These are phyloP conservation scores for Dermochelys coriacea DNA, from an alignment of 2,797 vertebrate species.

Conservation along the genomic window DNA sequence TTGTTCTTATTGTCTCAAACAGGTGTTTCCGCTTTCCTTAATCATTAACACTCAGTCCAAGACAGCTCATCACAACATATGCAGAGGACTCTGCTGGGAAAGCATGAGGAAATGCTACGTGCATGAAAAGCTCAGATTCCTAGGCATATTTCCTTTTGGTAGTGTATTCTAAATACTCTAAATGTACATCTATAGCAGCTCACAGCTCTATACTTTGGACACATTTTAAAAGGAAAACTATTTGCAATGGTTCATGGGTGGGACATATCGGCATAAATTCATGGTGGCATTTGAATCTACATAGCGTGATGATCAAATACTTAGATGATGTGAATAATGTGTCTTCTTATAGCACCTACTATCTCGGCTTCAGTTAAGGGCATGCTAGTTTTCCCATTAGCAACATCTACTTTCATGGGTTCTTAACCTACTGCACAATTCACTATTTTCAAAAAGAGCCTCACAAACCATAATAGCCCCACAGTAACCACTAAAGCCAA, in stretches of 20 bases:
- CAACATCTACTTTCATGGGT: background rate
- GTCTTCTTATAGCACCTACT: background rate
- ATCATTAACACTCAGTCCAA: background rate
- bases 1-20: background rate
- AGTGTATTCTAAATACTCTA: background rate
- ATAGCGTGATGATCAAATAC: background rate
- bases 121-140: background rate
- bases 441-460: background rate
- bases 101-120: background rate
- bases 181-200: background rate
- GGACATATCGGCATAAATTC: background rate
- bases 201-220: background rate
- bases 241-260: background rate
- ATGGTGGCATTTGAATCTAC: background rate
- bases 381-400: background rate
- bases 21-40: background rate
- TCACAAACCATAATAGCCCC: conserved; percentile 23
- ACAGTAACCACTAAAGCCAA: conserved; percentile 6
- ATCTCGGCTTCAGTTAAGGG: background rate
- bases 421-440: conserved; percentile 37
- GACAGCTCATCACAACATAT: background rate
- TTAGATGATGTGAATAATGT: background rate
- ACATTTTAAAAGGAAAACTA: background rate
- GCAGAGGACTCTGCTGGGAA: background rate
- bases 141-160: background rate